These are phyloP conservation scores for Pristiophorus japonicus DNA, from an alignment of 2,113 vertebrate genomes.

Conservation along the genomic window DNA sequence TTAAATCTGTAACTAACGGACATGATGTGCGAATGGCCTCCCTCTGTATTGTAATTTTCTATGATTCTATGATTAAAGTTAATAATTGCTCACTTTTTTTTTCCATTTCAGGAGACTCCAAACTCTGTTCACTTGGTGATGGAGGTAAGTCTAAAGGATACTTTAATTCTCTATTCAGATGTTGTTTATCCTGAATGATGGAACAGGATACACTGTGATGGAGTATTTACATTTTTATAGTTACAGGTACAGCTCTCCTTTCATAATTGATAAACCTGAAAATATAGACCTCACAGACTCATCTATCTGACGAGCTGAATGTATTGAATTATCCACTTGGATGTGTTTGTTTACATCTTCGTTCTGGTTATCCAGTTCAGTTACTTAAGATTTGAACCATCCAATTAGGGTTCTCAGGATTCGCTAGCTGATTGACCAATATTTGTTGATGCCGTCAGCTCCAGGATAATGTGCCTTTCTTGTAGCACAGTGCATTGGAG, in stretches of 20 bases:
- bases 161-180: conserved; percentile 25
- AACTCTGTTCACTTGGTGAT: conserved; percentile 91
- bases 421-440: not conserved
- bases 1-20: not conserved
- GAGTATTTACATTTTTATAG: not conserved
- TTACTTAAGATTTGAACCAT: not conserved
- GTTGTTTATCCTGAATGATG: not conserved
- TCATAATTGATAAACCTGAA: not conserved
- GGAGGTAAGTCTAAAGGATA: conserved; percentile 68
- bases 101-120: conserved; percentile 81
- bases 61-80: no score
- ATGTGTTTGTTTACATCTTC: not conserved
- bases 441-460: not conserved
- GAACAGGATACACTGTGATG: not conserved
- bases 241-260: not conserved
- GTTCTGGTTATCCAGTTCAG: not conserved
- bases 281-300: not conserved
- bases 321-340: not conserved
- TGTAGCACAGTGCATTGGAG: not conserved
- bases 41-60: no score
- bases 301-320: no score
- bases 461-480: not conserved
- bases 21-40: no score
- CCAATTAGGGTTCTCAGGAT: not conserved
- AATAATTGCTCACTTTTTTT: conserved; percentile 2